These are phyloP conservation scores for Homalodisca vitripennis DNA, from an alignment of 1,140 invertebrate species.

Conservation along the genomic window DNA sequence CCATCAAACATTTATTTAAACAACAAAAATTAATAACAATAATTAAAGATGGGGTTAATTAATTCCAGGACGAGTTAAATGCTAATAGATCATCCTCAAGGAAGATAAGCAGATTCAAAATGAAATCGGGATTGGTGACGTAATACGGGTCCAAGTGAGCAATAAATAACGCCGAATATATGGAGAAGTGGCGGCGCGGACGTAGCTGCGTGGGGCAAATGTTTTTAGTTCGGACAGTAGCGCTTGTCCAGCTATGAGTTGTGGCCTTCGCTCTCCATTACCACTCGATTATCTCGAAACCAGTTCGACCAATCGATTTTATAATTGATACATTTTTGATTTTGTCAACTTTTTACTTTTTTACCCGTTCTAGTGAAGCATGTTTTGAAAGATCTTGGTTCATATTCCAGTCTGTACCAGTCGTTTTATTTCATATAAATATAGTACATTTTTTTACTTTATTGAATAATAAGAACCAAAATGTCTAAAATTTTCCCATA, in stretches of 20 bases:
- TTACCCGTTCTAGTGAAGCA: no score
- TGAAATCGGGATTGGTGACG: neutral
- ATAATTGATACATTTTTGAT: conserved; percentile 28
- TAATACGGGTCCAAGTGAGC: neutral
- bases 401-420: no score
- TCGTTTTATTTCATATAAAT: no score
- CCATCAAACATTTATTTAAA: neutral
- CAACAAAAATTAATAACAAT: conserved; percentile 6
- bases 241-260: neutral
- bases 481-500: no score
- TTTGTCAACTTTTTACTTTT: conserved; percentile 13
- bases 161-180: neutral
- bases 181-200: neutral
- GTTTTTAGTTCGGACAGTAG: conserved; percentile 7
- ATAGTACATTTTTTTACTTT: no score
- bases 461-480: no score
- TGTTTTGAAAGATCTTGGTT: no score
- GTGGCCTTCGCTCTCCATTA: conserved; percentile 5
- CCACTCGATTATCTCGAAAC: conserved; percentile 18
- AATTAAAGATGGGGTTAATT: neutral
- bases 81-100: neutral
- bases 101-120: conserved; percentile 13
- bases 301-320: conserved; percentile 17
- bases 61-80: neutral
- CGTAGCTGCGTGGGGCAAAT: neutral